Conservation (phyloP, 2,113 vertebrate species). For the Perca fluviatilis region DNA sequence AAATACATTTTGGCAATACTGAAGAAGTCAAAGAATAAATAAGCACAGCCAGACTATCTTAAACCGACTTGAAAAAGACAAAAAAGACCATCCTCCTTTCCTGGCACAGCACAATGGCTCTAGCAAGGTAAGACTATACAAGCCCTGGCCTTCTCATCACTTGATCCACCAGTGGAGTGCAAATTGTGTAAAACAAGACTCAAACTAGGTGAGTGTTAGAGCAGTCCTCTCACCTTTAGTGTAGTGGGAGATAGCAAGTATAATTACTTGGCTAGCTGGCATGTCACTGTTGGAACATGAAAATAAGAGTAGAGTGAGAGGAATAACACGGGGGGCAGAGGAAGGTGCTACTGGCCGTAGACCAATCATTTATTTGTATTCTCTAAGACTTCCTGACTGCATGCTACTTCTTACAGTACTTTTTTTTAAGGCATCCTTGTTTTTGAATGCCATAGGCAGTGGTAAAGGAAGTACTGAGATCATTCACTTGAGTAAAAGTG, state of each 20-base stretch:
- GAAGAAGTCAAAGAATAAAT: background rate
- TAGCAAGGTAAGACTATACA: background rate
- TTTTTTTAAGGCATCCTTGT: background rate
- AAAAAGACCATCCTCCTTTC: background rate
- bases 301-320: background rate
- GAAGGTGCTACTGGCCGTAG: background rate
- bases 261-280: slow-evolving; percentile 28
- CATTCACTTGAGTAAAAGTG: background rate
- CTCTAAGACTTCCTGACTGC: slow-evolving; percentile 25
- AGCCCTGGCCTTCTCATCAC: background rate
- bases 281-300: background rate
- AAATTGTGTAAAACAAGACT: slow-evolving; percentile 41
- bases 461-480: background rate
- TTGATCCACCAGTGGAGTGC: background rate
- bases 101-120: background rate
- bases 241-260: background rate
- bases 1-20: background rate
- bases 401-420: background rate
- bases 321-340: slow-evolving; percentile 2
- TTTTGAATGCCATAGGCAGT: background rate
- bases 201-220: slow-evolving; percentile 1
- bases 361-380: slow-evolving; percentile 10
- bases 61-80: background rate
- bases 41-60: background rate
- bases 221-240: background rate